Evolutionary conservation across 2,113 vertebrate genomes (phyloP), one percentile per base, ranked within the genome.

Genomic region (Amblyopsis rosae): DNA sequence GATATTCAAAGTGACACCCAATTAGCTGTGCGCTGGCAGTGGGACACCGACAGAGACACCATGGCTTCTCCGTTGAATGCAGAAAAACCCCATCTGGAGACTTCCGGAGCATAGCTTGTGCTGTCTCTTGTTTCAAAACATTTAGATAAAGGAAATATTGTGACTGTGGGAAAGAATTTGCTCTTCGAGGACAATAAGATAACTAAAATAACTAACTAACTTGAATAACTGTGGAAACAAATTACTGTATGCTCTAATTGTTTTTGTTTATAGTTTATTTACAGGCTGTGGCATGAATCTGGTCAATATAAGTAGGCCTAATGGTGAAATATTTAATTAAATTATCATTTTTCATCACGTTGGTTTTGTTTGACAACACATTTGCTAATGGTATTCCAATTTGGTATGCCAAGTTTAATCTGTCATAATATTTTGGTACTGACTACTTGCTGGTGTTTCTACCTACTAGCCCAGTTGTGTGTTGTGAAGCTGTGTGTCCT

Each of bases 1-100:
- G 65, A 80, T 80, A 87, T 89, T 82, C 75, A 78, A 87, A 89
- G 71, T 86, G 82, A 86, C 86, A 88, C 77, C 77, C 81, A 79
- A 82, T 86, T 83, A 88, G 77, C 62, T 69, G 75, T 80, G 79
- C 75, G 73, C 68, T 9, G 64, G 69, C 72, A 73, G 56, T n/a
- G 64, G 51, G 66, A 83, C 63, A 10, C 71, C 67, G 78, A 83
- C 78, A 49, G 76, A 60, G 59, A 26, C 60, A 45, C 73, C 67
- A 5, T 41, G 15, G 11, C 35, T 19, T 35, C 62, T 68, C 53
- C 41, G n/a, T 77, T 67, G 65, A 61, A 75, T 72, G 54, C 32
- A 67, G 55, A 71, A 70, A 65, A 53, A 75, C 64, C 35, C 35
- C 35, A 41, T 41, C 35, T 41, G 35, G 35, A 41, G 35, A 41